Evolutionary conservation across 2,888 invertebrate genomes (phyloP).

Genomic region (Cheilosia vulpina): DNA sequence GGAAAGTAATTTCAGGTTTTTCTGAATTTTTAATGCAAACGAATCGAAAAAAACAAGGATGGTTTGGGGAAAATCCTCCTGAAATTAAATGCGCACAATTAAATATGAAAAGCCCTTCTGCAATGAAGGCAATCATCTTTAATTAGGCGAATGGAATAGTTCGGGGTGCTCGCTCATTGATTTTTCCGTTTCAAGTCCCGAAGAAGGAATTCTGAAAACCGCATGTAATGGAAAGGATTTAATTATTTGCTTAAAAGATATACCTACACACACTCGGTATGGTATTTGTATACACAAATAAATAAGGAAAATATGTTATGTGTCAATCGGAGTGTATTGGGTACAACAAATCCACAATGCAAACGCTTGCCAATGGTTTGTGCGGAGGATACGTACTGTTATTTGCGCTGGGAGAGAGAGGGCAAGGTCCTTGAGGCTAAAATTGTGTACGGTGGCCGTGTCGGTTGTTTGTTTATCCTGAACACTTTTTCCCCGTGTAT

Average conservation of each 20-base stretch:
- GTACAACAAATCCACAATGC: conserved; percentile 73
- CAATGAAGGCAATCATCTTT: conserved; percentile 70
- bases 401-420: conserved; percentile 4
- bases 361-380: conserved; percentile 46
- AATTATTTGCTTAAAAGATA: conserved; percentile 75
- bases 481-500: conserved; percentile 52
- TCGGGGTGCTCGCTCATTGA: conserved; percentile 40
- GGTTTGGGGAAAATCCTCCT: conserved; percentile 25
- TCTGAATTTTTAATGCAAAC: conserved; percentile 72
- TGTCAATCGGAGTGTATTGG: conserved; percentile 69
- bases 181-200: conserved; percentile 52
- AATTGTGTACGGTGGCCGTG: conserved; percentile 55
- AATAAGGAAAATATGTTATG: conserved; percentile 74
- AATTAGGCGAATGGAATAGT: conserved; percentile 70
- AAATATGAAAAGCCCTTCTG: conserved; percentile 33
- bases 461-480: conserved; percentile 70
- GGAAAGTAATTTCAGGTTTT: conserved; percentile 42
- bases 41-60: conserved; percentile 55
- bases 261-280: conserved; percentile 50
- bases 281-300: conserved; percentile 56
- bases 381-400: conserved; percentile 13
- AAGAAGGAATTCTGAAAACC: conserved; percentile 64
- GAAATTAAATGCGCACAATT: conserved; percentile 67
- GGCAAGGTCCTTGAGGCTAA: conserved; percentile 68
- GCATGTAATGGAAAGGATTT: conserved; percentile 74